phyloP scores from a whole-genome alignment of 2,113 vertebrate species.

The Periophthalmus modestus region DNA sequence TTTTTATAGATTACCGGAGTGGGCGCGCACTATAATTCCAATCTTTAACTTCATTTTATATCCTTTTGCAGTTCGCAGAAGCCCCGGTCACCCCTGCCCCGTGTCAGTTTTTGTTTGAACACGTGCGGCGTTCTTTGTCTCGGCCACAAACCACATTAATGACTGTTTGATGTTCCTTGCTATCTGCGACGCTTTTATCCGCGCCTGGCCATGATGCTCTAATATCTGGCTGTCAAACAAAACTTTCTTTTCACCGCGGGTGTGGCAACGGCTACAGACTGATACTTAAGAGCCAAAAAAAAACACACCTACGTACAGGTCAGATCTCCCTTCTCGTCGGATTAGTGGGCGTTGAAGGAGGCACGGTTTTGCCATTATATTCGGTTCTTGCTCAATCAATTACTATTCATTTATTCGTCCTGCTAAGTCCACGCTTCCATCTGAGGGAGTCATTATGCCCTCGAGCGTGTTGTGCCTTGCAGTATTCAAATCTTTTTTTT shows the following conservation, averaged over 20 bases:
- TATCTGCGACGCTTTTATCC: slow-evolving; percentile 64
- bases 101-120: slow-evolving; percentile 30
- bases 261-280: slow-evolving; percentile 61
- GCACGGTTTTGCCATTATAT: neutral
- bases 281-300: slow-evolving; percentile 70
- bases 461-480: neutral
- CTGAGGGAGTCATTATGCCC: neutral
- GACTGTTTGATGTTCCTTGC: slow-evolving; percentile 68
- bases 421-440: neutral
- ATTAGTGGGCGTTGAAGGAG: slow-evolving; percentile 61
- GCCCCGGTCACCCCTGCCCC: slow-evolving; percentile 48
- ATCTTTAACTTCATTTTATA: slow-evolving; percentile 54
- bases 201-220: slow-evolving; percentile 66
- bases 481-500: neutral
- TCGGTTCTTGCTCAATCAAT: neutral
- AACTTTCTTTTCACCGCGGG: slow-evolving; percentile 58
- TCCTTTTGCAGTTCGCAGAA: slow-evolving; percentile 34
- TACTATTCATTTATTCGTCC: neutral
- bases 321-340: slow-evolving; percentile 41
- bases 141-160: slow-evolving; percentile 56
- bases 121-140: slow-evolving; percentile 58
- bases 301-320: slow-evolving; percentile 58
- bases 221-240: slow-evolving; percentile 75
- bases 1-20: slow-evolving; percentile 43
- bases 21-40: slow-evolving; percentile 43